Base-by-base conservation (phyloP, 2,113 vertebrate species). In the Pedionomus torquatus region DNA sequence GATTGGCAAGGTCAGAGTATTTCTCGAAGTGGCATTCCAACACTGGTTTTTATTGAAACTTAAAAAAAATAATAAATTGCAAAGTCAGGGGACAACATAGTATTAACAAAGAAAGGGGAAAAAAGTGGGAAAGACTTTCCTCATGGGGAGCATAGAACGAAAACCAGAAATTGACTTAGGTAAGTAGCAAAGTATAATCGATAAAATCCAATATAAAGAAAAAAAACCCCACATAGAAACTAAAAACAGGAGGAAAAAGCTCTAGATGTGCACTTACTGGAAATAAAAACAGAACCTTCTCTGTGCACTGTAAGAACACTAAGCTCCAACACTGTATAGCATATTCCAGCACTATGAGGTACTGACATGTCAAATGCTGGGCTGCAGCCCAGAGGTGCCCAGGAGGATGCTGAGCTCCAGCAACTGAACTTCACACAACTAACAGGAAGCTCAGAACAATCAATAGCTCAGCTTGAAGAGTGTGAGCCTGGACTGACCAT, bases 1-100 rank as follows among this genome's bases (percentile, higher is more conserved):
- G 92, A 97, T 78, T 94, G 92, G 48, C 92, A 97, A 97, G 85
- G 96, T 96, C 96, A 97, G 68, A 65, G 24, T 93, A 70, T 97
- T 95, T 94, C 68, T 87, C 83, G 91, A 90, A 90, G 75, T 79
- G 95, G 43, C 89, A 96, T 94, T 97, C 93, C 94, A 97, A 91
- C 14, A 33, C 31, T 64, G 57, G 57, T 17, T 64, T 95, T 86
- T 33, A 88, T 60, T 77, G 86, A 96, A 97, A 97, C 80, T 86
- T 97, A 49, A 96, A 96, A 70, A 97, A n/a, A n/a, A n/a, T n/a
- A n/a, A n/a, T n/a, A n/a, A 93, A 61, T 74, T 87, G 33, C 48
- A 35, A 97, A 92, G 92, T 87, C 76, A 97, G 97, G 77, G 78
- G 68, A 90, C 58, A 90, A 41, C 12, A 61, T 4, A 63, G 39